phyloP scores from a whole-genome alignment of 2,888 invertebrate genomes.

The Cabera pusaria region DNA sequence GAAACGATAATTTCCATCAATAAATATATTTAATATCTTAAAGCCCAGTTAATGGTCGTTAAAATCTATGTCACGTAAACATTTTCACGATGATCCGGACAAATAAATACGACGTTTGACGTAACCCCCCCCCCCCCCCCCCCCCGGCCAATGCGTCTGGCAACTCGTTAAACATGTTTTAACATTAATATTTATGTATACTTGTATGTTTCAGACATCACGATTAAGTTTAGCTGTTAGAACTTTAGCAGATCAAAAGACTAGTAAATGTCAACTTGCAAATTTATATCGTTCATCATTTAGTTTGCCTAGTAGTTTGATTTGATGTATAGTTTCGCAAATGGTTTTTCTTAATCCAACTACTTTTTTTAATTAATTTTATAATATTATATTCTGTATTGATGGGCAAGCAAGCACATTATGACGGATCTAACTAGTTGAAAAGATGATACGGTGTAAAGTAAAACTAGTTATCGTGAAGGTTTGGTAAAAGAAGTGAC shows the following conservation, averaged over 20 bases:
- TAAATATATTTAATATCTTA: constrained; percentile 8
- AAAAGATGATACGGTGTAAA: too few species aligned
- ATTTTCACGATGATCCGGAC: constrained; percentile 9
- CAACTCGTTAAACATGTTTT: constrained; percentile 13
- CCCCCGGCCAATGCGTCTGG: constrained; percentile 4
- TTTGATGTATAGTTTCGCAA: too few species aligned
- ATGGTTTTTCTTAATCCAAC: too few species aligned
- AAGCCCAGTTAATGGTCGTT: constrained; percentile 6
- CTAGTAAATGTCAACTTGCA: constrained; percentile 16
- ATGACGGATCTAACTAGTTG: too few species aligned
- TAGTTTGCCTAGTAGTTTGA: too few species aligned
- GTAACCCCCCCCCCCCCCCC: constrained; percentile 2
- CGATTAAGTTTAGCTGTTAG: constrained; percentile 11
- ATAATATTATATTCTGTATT: too few species aligned
- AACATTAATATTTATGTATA: constrained; percentile 15
- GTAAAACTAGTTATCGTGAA: too few species aligned
- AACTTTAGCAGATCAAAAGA: constrained; percentile 19
- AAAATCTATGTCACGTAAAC: constrained; percentile 20
- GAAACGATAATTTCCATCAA: constrained; percentile 3
- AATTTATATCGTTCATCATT: constrained; percentile 13
- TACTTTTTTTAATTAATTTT: too few species aligned
- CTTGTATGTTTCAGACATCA: constrained; percentile 8
- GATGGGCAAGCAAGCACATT: too few species aligned
- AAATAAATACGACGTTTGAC: constrained; percentile 18
- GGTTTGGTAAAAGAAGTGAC: too few species aligned